Conservation (phyloP, 2,113 vertebrate genomes). For the Odocoileus hemionus region DNA sequence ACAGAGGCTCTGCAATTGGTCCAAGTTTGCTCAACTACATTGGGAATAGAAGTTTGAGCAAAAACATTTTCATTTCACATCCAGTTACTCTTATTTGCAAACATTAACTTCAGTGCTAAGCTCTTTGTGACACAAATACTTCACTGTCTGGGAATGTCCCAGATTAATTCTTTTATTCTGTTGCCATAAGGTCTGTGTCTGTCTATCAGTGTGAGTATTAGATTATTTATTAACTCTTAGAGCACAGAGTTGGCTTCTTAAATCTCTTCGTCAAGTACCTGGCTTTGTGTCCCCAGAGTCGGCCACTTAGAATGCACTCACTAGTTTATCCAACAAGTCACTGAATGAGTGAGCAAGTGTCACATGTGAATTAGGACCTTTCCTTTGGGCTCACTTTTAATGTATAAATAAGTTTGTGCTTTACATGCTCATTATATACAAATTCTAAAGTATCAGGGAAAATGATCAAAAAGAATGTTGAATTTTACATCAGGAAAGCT, state of each 20-base stretch:
- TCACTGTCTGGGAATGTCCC: not conserved
- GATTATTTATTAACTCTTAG: not conserved
- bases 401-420: not conserved
- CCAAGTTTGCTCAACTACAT: not conserved
- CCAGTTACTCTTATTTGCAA: constrained; percentile 1
- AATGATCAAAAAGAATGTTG: not conserved
- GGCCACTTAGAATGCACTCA: not conserved
- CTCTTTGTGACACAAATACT: not conserved
- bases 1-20: not conserved
- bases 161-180: constrained; percentile 10
- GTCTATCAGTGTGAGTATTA: not conserved
- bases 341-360: not conserved
- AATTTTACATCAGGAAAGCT: not conserved
- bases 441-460: not conserved
- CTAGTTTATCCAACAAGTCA: not conserved
- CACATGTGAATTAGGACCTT: not conserved
- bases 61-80: not conserved
- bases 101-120: not conserved
- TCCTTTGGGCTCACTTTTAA: not conserved
- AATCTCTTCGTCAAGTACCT: not conserved
- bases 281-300: not conserved
- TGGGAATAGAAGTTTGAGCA: not conserved
- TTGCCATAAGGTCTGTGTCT: not conserved
- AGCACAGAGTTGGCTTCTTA: not conserved
- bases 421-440: not conserved